Evolutionary conservation across 2,113 vertebrate genomes (phyloP).

Genomic region (Rissa tridactyla): DNA sequence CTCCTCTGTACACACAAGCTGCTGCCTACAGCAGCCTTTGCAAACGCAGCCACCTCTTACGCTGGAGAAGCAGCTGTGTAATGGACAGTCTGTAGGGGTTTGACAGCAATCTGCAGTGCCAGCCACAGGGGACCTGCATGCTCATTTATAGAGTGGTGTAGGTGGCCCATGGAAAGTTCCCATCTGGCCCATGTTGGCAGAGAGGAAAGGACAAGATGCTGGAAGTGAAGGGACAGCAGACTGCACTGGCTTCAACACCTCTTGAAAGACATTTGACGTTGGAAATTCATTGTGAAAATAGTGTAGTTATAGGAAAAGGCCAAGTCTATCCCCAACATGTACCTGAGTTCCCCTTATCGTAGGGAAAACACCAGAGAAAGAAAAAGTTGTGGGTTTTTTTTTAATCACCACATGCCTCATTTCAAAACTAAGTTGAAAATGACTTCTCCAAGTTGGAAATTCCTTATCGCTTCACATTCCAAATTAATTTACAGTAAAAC

Average conservation of each 20-base stretch:
- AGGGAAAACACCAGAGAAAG: not conserved
- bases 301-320: not conserved
- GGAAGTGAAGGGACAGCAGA: not conserved
- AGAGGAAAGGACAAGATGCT: not conserved
- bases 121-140: not conserved
- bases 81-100: not conserved
- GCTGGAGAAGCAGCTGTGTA: not conserved
- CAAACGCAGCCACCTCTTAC: not conserved
- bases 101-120: not conserved
- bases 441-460: not conserved
- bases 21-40: not conserved
- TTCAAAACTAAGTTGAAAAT: slow-evolving; percentile 21
- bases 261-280: not conserved
- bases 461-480: not conserved
- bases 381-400: not conserved
- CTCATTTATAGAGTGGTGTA: not conserved
- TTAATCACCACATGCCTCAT: not conserved
- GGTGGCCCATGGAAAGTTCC: not conserved
- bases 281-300: not conserved
- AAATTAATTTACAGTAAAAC: not conserved
- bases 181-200: not conserved
- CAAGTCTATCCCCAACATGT: not conserved
- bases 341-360: not conserved
- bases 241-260: not conserved
- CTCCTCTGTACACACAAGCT: accelerated